Percentiles rank a stretch among this genome's conserved stretches.
Evolutionary conservation across 2,888 invertebrate genomes (phyloP).

Genomic region (Entomobrya multifasciata): DNA sequence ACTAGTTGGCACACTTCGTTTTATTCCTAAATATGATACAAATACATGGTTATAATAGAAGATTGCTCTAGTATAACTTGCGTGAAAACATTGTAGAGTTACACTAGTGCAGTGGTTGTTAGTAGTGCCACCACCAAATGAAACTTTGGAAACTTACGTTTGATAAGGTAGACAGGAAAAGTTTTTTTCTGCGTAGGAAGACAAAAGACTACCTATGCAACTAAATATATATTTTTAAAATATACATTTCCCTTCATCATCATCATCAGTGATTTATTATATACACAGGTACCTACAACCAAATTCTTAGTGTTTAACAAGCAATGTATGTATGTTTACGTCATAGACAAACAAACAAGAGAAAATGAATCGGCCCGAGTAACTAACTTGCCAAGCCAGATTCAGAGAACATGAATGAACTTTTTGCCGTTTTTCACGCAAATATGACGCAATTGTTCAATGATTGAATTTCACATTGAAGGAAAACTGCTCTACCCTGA

Average conservation of each 20-base stretch:
- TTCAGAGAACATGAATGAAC: background rate
- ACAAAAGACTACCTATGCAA: too few species aligned
- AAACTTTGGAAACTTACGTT: background rate
- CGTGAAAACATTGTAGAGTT: background rate
- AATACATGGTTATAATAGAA: background rate
- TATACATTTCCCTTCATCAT: too few species aligned
- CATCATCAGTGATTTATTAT: too few species aligned
- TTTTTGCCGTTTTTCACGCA: background rate
- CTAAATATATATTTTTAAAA: too few species aligned
- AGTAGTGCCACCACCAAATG: background rate
- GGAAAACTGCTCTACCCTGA: too few species aligned
- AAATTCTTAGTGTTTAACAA: too few species aligned
- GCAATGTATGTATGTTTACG: background rate
- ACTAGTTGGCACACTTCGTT: background rate
- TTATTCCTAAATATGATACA: constrained; percentile 47
- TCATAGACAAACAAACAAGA: constrained; percentile 2
- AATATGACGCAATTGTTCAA: background rate
- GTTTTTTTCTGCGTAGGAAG: constrained; percentile 52
- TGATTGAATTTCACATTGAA: too few species aligned
- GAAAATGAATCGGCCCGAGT: constrained; percentile 56
- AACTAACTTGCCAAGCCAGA: constrained; percentile 38
- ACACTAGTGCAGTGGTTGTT: background rate
- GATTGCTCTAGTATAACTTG: background rate
- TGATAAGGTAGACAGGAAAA: background rate
- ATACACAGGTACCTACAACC: too few species aligned